Evolutionary conservation across 2,797 vertebrate species (phyloP), one percentile per base, ranked within the genome.

Genomic region (Pangasius mekongensis): DNA sequence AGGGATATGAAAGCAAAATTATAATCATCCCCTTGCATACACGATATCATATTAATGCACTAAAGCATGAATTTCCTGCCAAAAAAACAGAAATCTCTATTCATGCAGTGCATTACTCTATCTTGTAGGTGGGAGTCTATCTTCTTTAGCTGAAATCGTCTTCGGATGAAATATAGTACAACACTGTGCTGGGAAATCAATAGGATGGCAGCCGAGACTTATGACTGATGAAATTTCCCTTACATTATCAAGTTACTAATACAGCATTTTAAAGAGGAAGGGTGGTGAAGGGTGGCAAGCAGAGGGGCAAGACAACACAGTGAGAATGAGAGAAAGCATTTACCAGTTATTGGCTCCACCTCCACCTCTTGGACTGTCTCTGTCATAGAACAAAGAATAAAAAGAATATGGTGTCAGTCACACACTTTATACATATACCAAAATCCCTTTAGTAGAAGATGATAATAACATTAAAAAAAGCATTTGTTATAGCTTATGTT

Each of bases 341-440:
- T 95, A 97, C 96, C 95, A 81, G 95, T 95, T 62, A 97, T 20
- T 0, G 95, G 95, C 83, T 96, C 91, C 90, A 96, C 95, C 87
- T 96, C 93, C 89, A 97, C 95, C 77, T 96, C 96, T 67, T 91
- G 18, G 8, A 83, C 64, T 18, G 58, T 87, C 89, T 94, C 95
- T 96, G 94, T 54, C 92, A 93, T 0, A 54, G 33, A 88, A 91
- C 54, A 94, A 90, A 20, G 14, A 88, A 47, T 73, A 33, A 86
- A 43, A 49, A 0, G 56, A 73, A 71, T 7, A 62, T 22, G 49
- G 20, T 2, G 33, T 84, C 52, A 62, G 16, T 30, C 43, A 27
- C 4, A 22, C 52, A 87, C 7, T 43, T 82, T 14, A 62, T 2
- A 66, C 43, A 20, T 30, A 13, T 6, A 2, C 24, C 52, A 80